These are phyloP conservation scores for Austrofundulus limnaeus DNA, from an alignment of 2,113 vertebrate species.

Conservation along the genomic window DNA sequence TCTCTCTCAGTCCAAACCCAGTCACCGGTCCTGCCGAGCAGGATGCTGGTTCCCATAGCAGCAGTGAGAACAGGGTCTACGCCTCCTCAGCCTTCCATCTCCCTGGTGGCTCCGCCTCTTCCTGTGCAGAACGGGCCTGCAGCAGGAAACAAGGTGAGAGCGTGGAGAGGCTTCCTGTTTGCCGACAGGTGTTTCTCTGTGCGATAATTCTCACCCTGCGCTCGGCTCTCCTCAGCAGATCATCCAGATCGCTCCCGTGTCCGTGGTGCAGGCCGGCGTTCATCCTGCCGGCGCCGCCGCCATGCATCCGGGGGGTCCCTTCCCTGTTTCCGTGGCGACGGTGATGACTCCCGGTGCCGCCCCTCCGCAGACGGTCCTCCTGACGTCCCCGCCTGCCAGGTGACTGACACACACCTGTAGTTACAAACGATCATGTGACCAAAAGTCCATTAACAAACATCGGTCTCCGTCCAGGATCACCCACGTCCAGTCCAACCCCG, in stretches of 20 bases:
- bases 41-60: constrained; percentile 89
- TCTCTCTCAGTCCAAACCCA: constrained; percentile 81
- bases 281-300: constrained; percentile 49
- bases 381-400: constrained; percentile 88
- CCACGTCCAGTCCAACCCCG: constrained; percentile 85
- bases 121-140: constrained; percentile 86
- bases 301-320: constrained; percentile 79
- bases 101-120: constrained; percentile 85
- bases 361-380: constrained; percentile 86
- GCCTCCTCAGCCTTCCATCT: constrained; percentile 82
- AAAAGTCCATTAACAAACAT: constrained; percentile 11
- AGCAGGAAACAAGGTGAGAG: constrained; percentile 84
- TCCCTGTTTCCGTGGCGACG: constrained; percentile 83
- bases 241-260: constrained; percentile 88
- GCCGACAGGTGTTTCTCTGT: background rate
- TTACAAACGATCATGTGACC: too few relatives aligned
- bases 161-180: too few relatives aligned
- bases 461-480: constrained; percentile 79
- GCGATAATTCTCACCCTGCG: background rate
- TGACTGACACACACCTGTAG: constrained; percentile 56
- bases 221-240: constrained; percentile 72
- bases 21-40: constrained; percentile 84
- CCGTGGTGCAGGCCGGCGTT: constrained; percentile 82
- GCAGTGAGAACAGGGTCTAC: constrained; percentile 82
- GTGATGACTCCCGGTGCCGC: constrained; percentile 78